phyloP scores from a whole-genome alignment of 1,140 invertebrate genomes.

The Vanessa tameamea region DNA sequence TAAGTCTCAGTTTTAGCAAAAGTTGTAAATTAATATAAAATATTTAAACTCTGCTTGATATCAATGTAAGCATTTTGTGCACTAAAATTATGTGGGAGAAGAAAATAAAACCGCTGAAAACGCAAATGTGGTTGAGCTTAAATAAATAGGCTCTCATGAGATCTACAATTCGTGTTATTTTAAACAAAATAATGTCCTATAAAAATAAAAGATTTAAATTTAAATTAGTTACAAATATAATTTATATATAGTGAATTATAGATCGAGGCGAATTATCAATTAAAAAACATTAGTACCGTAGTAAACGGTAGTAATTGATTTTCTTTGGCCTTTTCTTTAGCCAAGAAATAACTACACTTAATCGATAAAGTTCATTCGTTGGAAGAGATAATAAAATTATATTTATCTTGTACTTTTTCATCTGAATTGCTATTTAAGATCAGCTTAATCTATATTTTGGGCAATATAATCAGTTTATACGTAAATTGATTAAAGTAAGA shows the following conservation, averaged over 20 bases:
- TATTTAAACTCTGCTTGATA: neutral
- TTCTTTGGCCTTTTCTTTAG: neutral
- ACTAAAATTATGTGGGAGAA: neutral
- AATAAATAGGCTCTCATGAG: neutral
- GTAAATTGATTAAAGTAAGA: too few relatives aligned
- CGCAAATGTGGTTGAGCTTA: neutral
- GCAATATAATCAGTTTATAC: too few relatives aligned
- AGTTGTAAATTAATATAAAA: neutral
- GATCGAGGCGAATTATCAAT: neutral
- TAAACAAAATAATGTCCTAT: neutral
- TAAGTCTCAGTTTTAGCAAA: neutral
- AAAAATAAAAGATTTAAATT: neutral
- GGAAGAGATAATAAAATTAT: neutral
- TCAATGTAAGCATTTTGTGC: neutral
- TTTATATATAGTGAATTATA: neutral
- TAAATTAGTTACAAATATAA: neutral
- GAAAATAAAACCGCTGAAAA: conserved; percentile 6
- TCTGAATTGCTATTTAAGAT: neutral
- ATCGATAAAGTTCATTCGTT: neutral
- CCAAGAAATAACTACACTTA: conserved; percentile 1
- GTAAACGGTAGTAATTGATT: too few relatives aligned
- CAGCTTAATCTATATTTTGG: too few relatives aligned
- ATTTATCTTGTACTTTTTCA: neutral
- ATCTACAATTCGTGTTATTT: neutral
- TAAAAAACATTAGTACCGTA: neutral